Evolutionary conservation across 1,140 invertebrate species (phyloP), one percentile per base, ranked within the genome.

Genomic region (Steinernema khuongi): DNA sequence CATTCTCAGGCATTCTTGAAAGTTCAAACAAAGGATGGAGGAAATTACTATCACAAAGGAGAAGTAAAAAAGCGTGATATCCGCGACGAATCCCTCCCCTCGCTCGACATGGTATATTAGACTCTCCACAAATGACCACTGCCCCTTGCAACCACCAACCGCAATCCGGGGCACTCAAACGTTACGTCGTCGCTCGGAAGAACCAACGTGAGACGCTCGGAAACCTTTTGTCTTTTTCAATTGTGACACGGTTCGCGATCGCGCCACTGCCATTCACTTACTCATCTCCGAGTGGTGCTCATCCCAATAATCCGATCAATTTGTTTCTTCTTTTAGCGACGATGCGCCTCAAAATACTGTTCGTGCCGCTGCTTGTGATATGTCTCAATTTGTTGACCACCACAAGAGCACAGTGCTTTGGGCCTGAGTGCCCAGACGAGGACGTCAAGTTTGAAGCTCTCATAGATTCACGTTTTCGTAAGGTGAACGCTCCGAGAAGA

Each of bases 401-500:
- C n/a, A n/a, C n/a, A n/a, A n/a, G n/a, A n/a, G 11, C 50, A 2
- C 11, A 60, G 22, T 60, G 50, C 50, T 60, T 60, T 26, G 50
- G 50, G 22, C 14, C 11, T 26, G 50, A 60, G 2, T 60, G 50
- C 22, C 4, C 14, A 7, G 50, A 60, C 19, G 50, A 60, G 4
- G 7, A 14, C 7, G 50, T 60, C 14, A 60, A 60, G 19, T 60
- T 60, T 26, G 11, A 11, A 7, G 4, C 7, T 11, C 4, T 60
- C 7, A 14, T 60, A 2, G 50, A 60, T 60, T 60, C 50, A 22
- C 11, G 50, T 4, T 60, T 60, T 22, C 11, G 50, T 14, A 60
- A 60, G 19, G 50, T 60, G 50, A 60, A 60, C 22, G 50, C 50
- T 4, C 50, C 50, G 26, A 7, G 50, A 60, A 60, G 50, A 60